Conservation (phyloP, 2,113 vertebrate genomes). For the Thunnus maccoyii region DNA sequence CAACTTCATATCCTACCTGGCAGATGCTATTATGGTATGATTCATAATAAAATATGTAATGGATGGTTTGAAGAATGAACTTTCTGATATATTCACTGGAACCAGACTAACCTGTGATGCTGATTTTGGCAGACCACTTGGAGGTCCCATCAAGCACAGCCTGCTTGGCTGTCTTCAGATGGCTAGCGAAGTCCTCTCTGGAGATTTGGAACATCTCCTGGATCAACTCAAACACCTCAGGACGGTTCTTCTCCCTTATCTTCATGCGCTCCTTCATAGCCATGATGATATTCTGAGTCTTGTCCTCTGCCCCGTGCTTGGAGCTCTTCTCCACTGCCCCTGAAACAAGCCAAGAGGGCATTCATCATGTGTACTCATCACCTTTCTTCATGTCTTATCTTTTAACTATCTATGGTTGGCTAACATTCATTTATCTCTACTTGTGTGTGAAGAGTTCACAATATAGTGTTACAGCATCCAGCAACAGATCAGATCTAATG, state of each 20-base stretch:
- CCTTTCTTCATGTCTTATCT: background rate
- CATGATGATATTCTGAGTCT: constrained; percentile 97
- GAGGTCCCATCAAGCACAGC: constrained; percentile 97
- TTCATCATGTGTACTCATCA: background rate
- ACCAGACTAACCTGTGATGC: constrained; percentile 91
- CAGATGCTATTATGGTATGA: background rate
- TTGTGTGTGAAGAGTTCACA: background rate
- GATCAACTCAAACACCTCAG: constrained; percentile 96
- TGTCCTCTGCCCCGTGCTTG: constrained; percentile 97
- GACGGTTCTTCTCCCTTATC: constrained; percentile 95
- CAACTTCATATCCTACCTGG: background rate
- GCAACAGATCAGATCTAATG: background rate
- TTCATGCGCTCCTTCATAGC: constrained; percentile 99
- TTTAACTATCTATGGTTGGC: background rate
- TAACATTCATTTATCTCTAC: background rate
- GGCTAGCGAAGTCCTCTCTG: constrained; percentile 92
- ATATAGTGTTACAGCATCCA: background rate
- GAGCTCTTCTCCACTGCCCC: constrained; percentile 99
- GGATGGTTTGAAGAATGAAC: background rate
- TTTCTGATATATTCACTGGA: background rate
- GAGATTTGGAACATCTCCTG: constrained; percentile 95
- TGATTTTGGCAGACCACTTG: constrained; percentile 99
- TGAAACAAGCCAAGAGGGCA: constrained; percentile 60
- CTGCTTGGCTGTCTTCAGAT: constrained; percentile 95
- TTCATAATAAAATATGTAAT: background rate